A percentile compares a stretch with the other conserved stretches of the same genome.
phyloP scores from a whole-genome alignment of 2,888 invertebrate species.

The Rhyacophila evoluta region DNA sequence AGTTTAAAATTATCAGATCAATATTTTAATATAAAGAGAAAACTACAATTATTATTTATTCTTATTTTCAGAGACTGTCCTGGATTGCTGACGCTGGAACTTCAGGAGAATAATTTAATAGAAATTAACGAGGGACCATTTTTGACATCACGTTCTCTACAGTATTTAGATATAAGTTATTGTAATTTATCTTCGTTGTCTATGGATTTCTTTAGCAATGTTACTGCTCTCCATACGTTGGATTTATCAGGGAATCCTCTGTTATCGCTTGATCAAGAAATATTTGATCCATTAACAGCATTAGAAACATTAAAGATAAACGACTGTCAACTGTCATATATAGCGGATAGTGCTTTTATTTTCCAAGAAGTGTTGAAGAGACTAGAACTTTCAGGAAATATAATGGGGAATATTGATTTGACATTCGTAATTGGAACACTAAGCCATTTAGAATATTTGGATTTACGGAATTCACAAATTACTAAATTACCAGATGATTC shows the following conservation, averaged over 20 bases:
- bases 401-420: slow-evolving; percentile 72
- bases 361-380: slow-evolving; percentile 73
- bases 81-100: slow-evolving; percentile 77
- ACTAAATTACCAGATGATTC: slow-evolving; percentile 74
- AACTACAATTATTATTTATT: too few species aligned
- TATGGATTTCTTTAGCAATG: slow-evolving; percentile 75
- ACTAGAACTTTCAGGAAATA: slow-evolving; percentile 74
- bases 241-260: slow-evolving; percentile 79
- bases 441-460: slow-evolving; percentile 73
- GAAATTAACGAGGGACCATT: slow-evolving; percentile 74
- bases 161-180: slow-evolving; percentile 76
- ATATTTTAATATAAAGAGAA: too few species aligned
- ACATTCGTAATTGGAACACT: slow-evolving; percentile 72
- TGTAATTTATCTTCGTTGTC: slow-evolving; percentile 73
- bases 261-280: slow-evolving; percentile 68
- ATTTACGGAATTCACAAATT: slow-evolving; percentile 73
- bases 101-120: slow-evolving; percentile 76
- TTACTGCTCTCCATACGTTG: slow-evolving; percentile 75
- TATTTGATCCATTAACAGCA: slow-evolving; percentile 75
- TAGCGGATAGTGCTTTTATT: slow-evolving; percentile 71
- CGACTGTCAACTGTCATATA: slow-evolving; percentile 72
- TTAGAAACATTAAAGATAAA: slow-evolving; percentile 76
- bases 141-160: slow-evolving; percentile 74
- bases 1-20: too few species aligned
- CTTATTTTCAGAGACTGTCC: slow-evolving; percentile 72